Conservation (phyloP, 2,888 invertebrate species). For the Catocala nupta region DNA sequence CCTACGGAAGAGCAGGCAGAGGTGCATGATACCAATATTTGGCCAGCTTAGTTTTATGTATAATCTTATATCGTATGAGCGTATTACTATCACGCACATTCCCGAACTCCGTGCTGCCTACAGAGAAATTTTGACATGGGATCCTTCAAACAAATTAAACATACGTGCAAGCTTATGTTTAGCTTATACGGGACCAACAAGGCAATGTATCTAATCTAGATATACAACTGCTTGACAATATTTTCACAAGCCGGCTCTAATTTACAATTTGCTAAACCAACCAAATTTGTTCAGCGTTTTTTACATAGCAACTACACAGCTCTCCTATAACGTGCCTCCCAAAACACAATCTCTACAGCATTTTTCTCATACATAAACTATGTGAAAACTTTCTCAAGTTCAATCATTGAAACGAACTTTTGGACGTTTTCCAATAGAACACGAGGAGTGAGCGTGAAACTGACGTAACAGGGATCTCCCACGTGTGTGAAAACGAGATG, state of each 20-base stretch:
- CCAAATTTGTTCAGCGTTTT: neutral
- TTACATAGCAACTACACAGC: neutral
- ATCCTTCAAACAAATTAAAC: too few relatives aligned
- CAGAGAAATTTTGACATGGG: too few relatives aligned
- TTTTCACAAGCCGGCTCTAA: neutral
- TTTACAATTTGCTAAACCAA: too few relatives aligned
- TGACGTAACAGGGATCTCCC: conserved; percentile 49
- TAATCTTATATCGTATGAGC: too few relatives aligned
- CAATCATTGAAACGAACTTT: conserved; percentile 43
- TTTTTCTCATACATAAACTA: conserved; percentile 21
- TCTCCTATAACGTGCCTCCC: conserved; percentile 7
- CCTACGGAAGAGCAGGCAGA: too few relatives aligned
- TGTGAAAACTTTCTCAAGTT: conserved; percentile 38
- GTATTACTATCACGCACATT: too few relatives aligned
- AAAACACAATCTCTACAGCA: conserved; percentile 14
- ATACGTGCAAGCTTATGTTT: too few relatives aligned
- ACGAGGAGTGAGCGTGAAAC: conserved; percentile 40
- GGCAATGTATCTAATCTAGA: too few relatives aligned
- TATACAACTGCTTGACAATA: neutral
- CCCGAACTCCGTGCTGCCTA: too few relatives aligned
- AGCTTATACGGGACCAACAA: too few relatives aligned
- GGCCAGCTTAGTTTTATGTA: too few relatives aligned
- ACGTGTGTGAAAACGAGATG: conserved; percentile 40
- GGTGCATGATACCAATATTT: too few relatives aligned
- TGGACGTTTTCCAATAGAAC: conserved; percentile 46